Evolutionary conservation across 2,797 vertebrate genomes (phyloP), one percentile per base, ranked within the genome.

Genomic region (Sarcophilus harrisii): DNA sequence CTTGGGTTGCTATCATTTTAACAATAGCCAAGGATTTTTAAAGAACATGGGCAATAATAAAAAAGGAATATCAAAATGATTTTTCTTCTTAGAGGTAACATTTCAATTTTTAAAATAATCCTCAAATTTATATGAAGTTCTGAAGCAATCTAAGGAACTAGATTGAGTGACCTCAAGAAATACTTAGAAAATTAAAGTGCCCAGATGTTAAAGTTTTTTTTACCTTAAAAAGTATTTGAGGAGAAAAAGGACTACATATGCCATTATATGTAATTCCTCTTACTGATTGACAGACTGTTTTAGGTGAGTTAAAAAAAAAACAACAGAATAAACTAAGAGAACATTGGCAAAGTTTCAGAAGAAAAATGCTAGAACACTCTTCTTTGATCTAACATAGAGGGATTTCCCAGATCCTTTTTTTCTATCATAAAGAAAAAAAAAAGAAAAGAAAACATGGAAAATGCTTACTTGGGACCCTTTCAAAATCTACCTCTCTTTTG

Each of bases 81-180:
- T 91, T 95, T 93, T 29, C 27, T 92, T 97, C 93, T 81, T 57
- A 32, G n/a, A 93, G 90, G 54, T 90, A 66, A 90, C 30, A 94
- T 5, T 59, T 27, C 32, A 90, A 81, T 87, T 93, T 95, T 60
- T 58, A 94, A 91, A 92, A n/a, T 92, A 94, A 91, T 16, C 58
- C 32, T 66, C 73, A 91, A 58, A 30, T 92, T 96, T 62, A 81
- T 91, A 96, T 94, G 90, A 95, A 92, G 94, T 58, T 29, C 57
- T 94, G 38, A 73, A 54, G 52, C n/a, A 90, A 57, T 94, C 24
- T 90, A 57, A 95, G 89, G 29, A 96, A 93, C n/a, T 93, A 27
- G 57, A 57, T 94, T 87, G 97, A 93, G 58, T 96, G 92, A 94
- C 27, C 92, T 30, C 38, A 96, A n/a, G 96, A 95, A 96, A 27